phyloP scores from a whole-genome alignment of 92 coral and sea anemone genomes.

The Palythoa caribaeorum region DNA sequence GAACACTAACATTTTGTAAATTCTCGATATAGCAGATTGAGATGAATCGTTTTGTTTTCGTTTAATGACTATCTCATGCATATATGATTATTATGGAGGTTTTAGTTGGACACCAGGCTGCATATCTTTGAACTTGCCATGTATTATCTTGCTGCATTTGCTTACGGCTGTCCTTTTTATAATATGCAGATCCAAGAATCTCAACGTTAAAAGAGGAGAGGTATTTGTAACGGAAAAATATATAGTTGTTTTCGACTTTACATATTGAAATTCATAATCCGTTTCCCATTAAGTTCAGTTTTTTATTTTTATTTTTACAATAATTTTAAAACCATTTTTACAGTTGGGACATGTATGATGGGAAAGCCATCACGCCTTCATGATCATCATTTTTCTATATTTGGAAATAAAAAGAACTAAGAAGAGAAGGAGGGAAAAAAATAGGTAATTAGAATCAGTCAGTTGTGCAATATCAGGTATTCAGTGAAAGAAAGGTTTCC shows the following conservation, averaged over 20 bases:
- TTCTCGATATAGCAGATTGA: constrained; percentile 2
- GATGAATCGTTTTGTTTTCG: not conserved
- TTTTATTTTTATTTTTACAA: too few species aligned
- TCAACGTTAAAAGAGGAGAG: not conserved
- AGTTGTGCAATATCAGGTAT: too few species aligned
- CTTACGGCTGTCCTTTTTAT: constrained; percentile 23
- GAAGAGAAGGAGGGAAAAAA: too few species aligned
- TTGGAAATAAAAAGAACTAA: too few species aligned
- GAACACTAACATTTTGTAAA: constrained; percentile 12
- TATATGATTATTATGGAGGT: not conserved
- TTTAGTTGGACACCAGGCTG: too few species aligned
- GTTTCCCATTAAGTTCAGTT: not conserved
- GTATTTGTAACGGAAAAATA: constrained; percentile 12
- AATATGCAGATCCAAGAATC: constrained; percentile 16
- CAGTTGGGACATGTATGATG: too few species aligned
- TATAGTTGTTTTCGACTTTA: constrained; percentile 1
- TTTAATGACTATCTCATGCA: constrained; percentile 1
- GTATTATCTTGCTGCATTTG: constrained; percentile 22
- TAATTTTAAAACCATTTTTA: too few species aligned
- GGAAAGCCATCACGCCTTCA: too few species aligned
- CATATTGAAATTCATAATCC: constrained; percentile 3
- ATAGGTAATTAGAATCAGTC: too few species aligned
- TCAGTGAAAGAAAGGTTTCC: too few species aligned
- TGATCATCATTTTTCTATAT: too few species aligned
- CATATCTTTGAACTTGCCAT: not conserved